Evolutionary conservation across 2,113 vertebrate species (phyloP), one percentile per base, ranked within the genome.

Genomic region (Brachyhypopomus gauderio): DNA sequence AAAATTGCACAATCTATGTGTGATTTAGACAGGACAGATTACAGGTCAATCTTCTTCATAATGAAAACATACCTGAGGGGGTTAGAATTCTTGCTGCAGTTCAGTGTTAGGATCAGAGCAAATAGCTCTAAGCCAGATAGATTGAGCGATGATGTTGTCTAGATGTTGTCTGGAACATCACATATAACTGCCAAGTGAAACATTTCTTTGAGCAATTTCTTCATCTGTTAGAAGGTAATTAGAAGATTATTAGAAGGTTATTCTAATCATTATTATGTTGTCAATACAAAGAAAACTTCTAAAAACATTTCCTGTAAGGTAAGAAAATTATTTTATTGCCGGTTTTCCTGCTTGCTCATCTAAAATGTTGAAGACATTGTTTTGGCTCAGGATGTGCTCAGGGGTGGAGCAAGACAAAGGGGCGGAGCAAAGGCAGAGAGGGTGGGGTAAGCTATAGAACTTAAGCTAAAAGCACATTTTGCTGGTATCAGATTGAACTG

Each of bases 381-480:
- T 67, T 67, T 67, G 64, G 64, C 5, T 67, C 62, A 64, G 22
- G 12, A 20, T 23, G 41, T 66, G 17, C 4, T 25, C 66, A 25
- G 3, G 38, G 56, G 67, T 34, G 71, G 22, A 27, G 23, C 8
- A 48, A 64, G 23, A 22, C n/a, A 30, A 73, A 6, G 17, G 38
- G 22, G 17, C 11, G n/a, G 63, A 20, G 16, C 20, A 78, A 36
- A 63, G 48, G 64, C 20, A 66, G n/a, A 69, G 12, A 0, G 30
- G 22, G 38, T 52, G 60, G 59, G n/a, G 25, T 78, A 17, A 66
- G 45, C 64, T 62, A 78, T 67, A 20, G 30, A 60, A 72, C 60
- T 30, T 45, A 52, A 48, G 19, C 7, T 27, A 62, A 79, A 62
- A 77, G 59, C 41, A 77, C 8, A 27, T 72, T n/a, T 38, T 62